These are phyloP conservation scores for Eupithecia subumbrata DNA, from an alignment of 2,888 invertebrate genomes.

Conservation along the genomic window DNA sequence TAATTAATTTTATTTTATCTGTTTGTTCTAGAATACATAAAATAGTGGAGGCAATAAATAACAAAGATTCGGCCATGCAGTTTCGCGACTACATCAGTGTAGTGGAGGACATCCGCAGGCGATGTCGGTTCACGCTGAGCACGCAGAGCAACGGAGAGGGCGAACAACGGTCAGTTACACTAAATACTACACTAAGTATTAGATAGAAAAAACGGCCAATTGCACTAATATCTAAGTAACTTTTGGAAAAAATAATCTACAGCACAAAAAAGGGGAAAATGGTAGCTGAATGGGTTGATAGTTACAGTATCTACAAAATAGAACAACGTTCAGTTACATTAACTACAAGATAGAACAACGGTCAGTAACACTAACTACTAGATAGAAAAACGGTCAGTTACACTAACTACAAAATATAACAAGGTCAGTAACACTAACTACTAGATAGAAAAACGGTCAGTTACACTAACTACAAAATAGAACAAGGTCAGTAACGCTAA, in stretches of 20 bases:
- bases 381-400: slow-evolving; percentile 51
- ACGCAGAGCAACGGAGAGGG: slow-evolving; percentile 55
- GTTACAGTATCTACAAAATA: neutral
- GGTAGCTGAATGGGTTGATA: too few relatives aligned
- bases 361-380: neutral
- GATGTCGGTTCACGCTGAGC: slow-evolving; percentile 53
- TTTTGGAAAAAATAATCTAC: too few relatives aligned
- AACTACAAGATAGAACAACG: slow-evolving; percentile 18
- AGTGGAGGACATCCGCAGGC: slow-evolving; percentile 50
- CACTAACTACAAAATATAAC: neutral
- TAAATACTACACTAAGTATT: neutral
- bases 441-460: neutral
- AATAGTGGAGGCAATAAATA: slow-evolving; percentile 19
- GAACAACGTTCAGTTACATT: slow-evolving; percentile 3
- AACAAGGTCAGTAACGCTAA: slow-evolving; percentile 45
- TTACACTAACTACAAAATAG: neutral
- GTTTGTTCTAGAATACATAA: slow-evolving; percentile 32
- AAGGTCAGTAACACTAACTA: slow-evolving; percentile 45
- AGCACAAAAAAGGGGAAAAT: too few relatives aligned
- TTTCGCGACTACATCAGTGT: slow-evolving; percentile 37
- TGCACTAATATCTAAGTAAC: too few relatives aligned
- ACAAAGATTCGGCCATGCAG: neutral
- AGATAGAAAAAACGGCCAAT: too few relatives aligned
- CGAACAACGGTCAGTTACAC: slow-evolving; percentile 52
- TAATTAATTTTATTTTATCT: neutral